phyloP scores from a whole-genome alignment of 2,797 vertebrate species.

The Zenarchopterus dispar region DNA sequence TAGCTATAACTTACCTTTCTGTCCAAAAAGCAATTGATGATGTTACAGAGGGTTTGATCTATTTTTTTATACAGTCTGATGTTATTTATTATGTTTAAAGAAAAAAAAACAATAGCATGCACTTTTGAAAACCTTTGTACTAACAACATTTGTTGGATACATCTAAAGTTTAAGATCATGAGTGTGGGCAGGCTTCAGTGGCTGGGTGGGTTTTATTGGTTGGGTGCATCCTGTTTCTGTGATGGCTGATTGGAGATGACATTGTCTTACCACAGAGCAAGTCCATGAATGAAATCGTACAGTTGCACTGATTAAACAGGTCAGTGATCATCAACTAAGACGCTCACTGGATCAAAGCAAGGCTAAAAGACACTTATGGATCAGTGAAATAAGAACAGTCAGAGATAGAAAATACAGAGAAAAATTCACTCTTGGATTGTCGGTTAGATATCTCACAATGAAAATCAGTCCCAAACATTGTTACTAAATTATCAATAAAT shows the following conservation, averaged over 20 bases:
- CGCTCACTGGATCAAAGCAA: constrained; percentile 1
- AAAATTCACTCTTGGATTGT: neutral
- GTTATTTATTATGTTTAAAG: too few relatives aligned
- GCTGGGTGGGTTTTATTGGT: constrained; percentile 33
- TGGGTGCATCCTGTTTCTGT: constrained; percentile 41
- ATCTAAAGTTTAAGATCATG: constrained; percentile 21
- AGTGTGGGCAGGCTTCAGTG: constrained; percentile 27
- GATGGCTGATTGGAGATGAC: constrained; percentile 47
- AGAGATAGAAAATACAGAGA: neutral
- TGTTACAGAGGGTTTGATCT: too few relatives aligned
- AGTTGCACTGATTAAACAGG: constrained; percentile 51
- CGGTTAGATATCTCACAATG: neutral
- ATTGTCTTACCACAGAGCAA: constrained; percentile 24
- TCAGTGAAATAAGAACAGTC: neutral
- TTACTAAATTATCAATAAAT: too few relatives aligned
- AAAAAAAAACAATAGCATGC: neutral
- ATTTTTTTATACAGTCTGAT: too few relatives aligned
- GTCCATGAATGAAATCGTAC: constrained; percentile 43
- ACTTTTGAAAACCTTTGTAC: neutral
- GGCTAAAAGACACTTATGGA: neutral
- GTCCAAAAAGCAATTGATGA: too few relatives aligned
- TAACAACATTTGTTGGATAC: constrained; percentile 1
- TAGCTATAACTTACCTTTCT: too few relatives aligned
- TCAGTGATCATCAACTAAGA: constrained; percentile 43
- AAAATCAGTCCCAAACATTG: too few relatives aligned